phyloP scores from a whole-genome alignment of 2,797 vertebrate genomes.

The Cynodonichthys magdalenae region DNA sequence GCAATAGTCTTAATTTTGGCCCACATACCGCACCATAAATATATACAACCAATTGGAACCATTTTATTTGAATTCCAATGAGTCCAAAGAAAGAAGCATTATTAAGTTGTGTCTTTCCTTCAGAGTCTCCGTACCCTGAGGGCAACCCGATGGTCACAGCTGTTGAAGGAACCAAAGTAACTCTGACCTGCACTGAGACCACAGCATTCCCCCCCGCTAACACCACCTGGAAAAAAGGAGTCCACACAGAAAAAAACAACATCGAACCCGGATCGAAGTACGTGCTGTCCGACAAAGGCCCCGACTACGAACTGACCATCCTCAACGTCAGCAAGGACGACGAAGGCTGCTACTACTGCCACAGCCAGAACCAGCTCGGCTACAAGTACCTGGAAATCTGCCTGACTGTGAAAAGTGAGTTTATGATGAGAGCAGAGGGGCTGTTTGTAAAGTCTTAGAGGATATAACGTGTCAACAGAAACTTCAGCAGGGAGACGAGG shows the following conservation, averaged over 20 bases:
- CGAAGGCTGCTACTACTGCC: constrained; percentile 87
- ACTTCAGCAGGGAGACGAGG: neutral
- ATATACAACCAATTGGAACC: too few relatives aligned
- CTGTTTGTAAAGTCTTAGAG: neutral
- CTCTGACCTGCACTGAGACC: constrained; percentile 81
- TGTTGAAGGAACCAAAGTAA: constrained; percentile 78
- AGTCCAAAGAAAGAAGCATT: neutral
- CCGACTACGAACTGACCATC: constrained; percentile 83
- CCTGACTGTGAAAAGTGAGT: constrained; percentile 87
- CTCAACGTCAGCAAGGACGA: constrained; percentile 85
- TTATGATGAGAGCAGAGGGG: neutral
- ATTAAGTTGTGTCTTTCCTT: neutral
- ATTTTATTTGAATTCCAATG: too few relatives aligned
- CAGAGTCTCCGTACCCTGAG: constrained; percentile 82
- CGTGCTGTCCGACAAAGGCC: constrained; percentile 65
- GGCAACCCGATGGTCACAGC: constrained; percentile 83
- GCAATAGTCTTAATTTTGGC: too few relatives aligned
- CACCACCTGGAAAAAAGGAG: constrained; percentile 85
- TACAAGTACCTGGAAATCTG: constrained; percentile 82
- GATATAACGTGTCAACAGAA: neutral
- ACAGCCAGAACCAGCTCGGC: constrained; percentile 86
- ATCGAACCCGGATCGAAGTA: constrained; percentile 80
- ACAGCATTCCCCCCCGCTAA: constrained; percentile 66
- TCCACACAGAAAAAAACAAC: constrained; percentile 35
- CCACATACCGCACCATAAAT: too few relatives aligned